Percentiles rank a stretch among this genome's conserved stretches.
Conservation (phyloP, 2,113 vertebrate species). For the Centropus bengalensis region DNA sequence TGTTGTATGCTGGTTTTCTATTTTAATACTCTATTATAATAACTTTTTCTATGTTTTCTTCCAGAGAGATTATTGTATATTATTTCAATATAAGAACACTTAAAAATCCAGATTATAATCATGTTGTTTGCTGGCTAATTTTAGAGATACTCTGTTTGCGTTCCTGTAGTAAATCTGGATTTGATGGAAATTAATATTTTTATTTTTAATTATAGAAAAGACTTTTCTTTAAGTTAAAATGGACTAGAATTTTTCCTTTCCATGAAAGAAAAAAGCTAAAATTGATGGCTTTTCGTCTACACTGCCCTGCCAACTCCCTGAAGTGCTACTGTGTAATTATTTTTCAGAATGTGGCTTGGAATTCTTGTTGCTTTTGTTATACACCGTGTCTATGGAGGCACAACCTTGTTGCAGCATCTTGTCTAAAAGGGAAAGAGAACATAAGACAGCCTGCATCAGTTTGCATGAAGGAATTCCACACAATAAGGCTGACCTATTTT, state of each 20-base stretch:
- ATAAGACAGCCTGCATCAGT: background rate
- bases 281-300: background rate
- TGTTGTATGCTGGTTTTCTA: background rate
- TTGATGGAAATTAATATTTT: background rate
- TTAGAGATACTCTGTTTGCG: background rate
- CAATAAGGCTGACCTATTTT: background rate
- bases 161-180: background rate
- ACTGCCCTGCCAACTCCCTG: background rate
- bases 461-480: background rate
- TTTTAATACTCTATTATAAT: background rate
- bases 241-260: background rate
- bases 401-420: background rate
- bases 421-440: background rate
- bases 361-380: background rate
- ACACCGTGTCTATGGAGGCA: background rate
- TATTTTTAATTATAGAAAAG: background rate
- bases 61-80: background rate
- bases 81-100: background rate
- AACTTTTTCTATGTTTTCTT: background rate
- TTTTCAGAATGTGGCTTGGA: background rate
- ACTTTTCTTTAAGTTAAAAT: background rate
- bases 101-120: background rate
- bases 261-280: background rate
- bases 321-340: background rate
- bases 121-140: background rate